Percentiles rank a stretch among this genome's conserved stretches.
Evolutionary conservation across 2,888 invertebrate genomes (phyloP).

Genomic region (Nymphalis urticae): DNA sequence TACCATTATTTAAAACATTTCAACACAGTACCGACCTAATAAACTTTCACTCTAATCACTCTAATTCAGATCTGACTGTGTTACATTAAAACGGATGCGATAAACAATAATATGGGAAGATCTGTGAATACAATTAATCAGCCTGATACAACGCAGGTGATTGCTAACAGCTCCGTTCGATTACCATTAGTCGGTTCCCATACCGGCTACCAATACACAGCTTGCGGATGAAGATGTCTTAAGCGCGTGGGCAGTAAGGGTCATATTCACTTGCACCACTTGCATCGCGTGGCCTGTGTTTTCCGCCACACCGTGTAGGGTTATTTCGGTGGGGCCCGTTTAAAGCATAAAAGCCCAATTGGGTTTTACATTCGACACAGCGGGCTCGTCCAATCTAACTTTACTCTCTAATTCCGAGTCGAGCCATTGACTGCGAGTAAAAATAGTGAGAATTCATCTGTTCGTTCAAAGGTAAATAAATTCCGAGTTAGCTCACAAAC

Average conservation of each 20-base stretch:
- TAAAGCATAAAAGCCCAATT: conserved; percentile 76
- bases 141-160: conserved; percentile 71
- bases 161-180: conserved; percentile 71
- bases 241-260: conserved; percentile 41
- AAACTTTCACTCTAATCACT: conserved; percentile 19
- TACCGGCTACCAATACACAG: conserved; percentile 31
- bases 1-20: conserved; percentile 25
- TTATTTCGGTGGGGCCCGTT: conserved; percentile 68
- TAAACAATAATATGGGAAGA: conserved; percentile 57
- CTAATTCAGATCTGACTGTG: conserved; percentile 31
- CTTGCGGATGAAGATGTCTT: conserved; percentile 7
- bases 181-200: conserved; percentile 58
- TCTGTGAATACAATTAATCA: conserved; percentile 70
- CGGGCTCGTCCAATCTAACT: conserved; percentile 70
- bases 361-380: conserved; percentile 72
- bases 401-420: conserved; percentile 56
- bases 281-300: conserved; percentile 34
- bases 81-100: conserved; percentile 38
- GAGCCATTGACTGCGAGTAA: conserved; percentile 46
- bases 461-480: conserved; percentile 33
- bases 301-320: conserved; percentile 53
- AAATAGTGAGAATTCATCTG: conserved; percentile 42
- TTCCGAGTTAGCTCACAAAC: conserved; percentile 19
- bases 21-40: conserved; percentile 17
- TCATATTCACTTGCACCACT: conserved; percentile 35